Evolutionary conservation across 1,140 invertebrate genomes (phyloP).

Genomic region (Calephelis nemesis): DNA sequence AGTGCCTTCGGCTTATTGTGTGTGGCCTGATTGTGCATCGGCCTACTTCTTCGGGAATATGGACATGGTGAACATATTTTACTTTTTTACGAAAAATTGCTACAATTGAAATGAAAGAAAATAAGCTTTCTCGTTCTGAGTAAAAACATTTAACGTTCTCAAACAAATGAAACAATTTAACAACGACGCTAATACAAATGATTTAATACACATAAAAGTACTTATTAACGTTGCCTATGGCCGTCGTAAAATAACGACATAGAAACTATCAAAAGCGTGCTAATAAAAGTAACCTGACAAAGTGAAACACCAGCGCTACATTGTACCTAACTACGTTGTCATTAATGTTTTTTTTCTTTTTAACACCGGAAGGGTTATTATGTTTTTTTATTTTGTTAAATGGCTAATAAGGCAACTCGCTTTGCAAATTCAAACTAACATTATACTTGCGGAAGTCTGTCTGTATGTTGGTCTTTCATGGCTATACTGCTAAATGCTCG

Average conservation of each 20-base stretch:
- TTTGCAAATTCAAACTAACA: no score
- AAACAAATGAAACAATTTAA: background rate
- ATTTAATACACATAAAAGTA: constrained; percentile 34
- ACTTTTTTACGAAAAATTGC: no score
- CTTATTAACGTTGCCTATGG: constrained; percentile 32
- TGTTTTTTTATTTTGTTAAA: constrained; percentile 2
- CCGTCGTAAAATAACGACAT: constrained; percentile 59
- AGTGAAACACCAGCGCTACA: constrained; percentile 51
- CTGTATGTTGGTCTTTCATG: no score
- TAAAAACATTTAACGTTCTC: background rate
- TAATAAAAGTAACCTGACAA: constrained; percentile 63
- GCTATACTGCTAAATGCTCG: no score
- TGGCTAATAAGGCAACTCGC: no score
- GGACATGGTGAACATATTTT: no score
- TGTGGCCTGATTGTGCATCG: no score
- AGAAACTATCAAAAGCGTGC: constrained; percentile 57
- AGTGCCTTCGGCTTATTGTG: no score
- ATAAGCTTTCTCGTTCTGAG: background rate
- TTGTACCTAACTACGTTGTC: constrained; percentile 46
- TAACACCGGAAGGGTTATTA: constrained; percentile 37
- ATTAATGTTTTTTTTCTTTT: constrained; percentile 44
- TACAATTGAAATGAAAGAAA: background rate
- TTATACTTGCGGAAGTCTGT: no score
- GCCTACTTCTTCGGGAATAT: no score
- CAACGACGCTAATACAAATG: background rate